Base-by-base conservation (phyloP, 2,888 invertebrate genomes). In the Cosmia pyralina region DNA sequence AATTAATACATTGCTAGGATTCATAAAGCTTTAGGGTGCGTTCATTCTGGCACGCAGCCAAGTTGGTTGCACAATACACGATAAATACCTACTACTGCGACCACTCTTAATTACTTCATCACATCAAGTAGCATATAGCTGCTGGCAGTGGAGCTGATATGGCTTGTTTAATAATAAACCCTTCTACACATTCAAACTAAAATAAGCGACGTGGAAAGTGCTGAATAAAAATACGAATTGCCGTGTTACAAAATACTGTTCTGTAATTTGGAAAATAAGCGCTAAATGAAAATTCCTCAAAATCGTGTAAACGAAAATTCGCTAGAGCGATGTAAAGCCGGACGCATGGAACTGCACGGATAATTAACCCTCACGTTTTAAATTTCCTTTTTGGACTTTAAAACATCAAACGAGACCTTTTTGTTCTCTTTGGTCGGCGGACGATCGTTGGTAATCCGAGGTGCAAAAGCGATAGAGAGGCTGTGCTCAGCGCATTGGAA, bases 41-140 rank as follows among this genome's bases (percentile, higher is more conserved):
- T 91, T 90, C 90, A 90, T 89, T 92, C 90, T 94, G 95, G 95
- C 93, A 59, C 81, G 81, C 62, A 66, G 93, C 95, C 95, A 95
- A 92, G 87, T 89, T 88, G 89, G 91, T 92, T 92, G 91, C 92
- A 94, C 94, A 94, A 93, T 93, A 92, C 92, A 91, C 93, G 93
- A 94, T 94, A 94, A 95, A 94, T 94, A 94, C 93, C 90, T 93
- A 93, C 90, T 90, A 90, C 90, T 87, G 90, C 90, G 90, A 92
- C 90, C 91, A 92, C 91, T 92, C 93, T 94, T 95, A 95, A 95
- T 95, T 95, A 95, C 94, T 93, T 92, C 91, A 92, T 92, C 88
- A 90, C 89, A 92, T 93, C 94, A 93, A 92, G 89, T 87, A 86
- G 90, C 88, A 85, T 84, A 88, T 77, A 82, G 75, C 81, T 72